Conservation (phyloP, 2,888 invertebrate genomes). For the Pandemis cinnamomeana region DNA sequence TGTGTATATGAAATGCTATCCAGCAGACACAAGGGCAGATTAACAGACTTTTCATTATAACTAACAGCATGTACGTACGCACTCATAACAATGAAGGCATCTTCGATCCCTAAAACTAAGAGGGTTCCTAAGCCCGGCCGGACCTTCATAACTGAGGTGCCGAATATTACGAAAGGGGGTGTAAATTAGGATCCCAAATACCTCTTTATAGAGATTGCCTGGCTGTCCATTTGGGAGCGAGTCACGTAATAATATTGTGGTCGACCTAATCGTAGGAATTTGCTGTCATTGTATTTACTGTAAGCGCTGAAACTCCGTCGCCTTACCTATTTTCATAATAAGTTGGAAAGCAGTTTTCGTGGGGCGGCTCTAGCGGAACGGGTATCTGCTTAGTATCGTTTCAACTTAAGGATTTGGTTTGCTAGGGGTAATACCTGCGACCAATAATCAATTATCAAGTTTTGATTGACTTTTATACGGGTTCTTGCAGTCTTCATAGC, state of each 20-base stretch:
- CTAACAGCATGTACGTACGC: slow-evolving; percentile 38
- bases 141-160: slow-evolving; percentile 72
- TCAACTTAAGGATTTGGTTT: slow-evolving; percentile 1
- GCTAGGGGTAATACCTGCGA: background rate
- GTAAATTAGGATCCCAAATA: slow-evolving; percentile 81
- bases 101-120: slow-evolving; percentile 52
- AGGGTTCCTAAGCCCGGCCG: slow-evolving; percentile 55
- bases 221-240: slow-evolving; percentile 69
- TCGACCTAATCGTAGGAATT: slow-evolving; percentile 66
- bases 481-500: too few species aligned
- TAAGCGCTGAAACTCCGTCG: slow-evolving; percentile 50
- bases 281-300: slow-evolving; percentile 61
- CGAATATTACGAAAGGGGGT: slow-evolving; percentile 79
- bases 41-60: slow-evolving; percentile 14
- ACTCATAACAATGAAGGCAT: slow-evolving; percentile 45
- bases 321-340: slow-evolving; percentile 50
- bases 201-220: slow-evolving; percentile 79
- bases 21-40: background rate
- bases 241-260: slow-evolving; percentile 80
- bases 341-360: slow-evolving; percentile 45
- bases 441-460: too few species aligned
- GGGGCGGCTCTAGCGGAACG: slow-evolving; percentile 37
- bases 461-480: too few species aligned
- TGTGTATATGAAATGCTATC: too few species aligned
- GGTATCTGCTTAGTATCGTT: slow-evolving; percentile 33